These are phyloP conservation scores for Nymphalis io DNA, from an alignment of 1,140 invertebrate species.

Conservation along the genomic window DNA sequence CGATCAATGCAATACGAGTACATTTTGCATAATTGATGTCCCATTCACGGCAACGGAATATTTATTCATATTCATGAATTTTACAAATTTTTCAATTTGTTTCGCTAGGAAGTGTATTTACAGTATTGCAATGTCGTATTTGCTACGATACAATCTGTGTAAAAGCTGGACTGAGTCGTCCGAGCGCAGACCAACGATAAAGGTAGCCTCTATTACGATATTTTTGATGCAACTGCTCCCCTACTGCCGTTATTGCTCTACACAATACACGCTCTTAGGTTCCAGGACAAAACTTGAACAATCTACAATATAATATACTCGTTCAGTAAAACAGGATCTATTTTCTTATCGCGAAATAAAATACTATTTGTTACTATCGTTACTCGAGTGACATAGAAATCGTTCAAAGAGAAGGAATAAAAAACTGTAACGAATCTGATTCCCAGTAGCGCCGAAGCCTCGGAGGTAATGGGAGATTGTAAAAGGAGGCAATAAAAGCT, in stretches of 20 bases:
- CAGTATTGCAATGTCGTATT: conserved; percentile 65
- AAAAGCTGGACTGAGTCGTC: conserved; percentile 59
- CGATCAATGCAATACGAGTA: conserved; percentile 69
- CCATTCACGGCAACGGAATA: conserved; percentile 70
- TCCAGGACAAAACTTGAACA: conserved; percentile 33
- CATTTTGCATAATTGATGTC: conserved; percentile 78
- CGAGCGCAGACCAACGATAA: conserved; percentile 48
- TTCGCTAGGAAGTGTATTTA: conserved; percentile 71
- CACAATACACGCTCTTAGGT: conserved; percentile 48
- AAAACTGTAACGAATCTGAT: conserved; percentile 77
- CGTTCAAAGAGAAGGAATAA: conserved; percentile 65
- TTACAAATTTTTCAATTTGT: conserved; percentile 78
- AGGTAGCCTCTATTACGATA: conserved; percentile 64
- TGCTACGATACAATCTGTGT: conserved; percentile 70
- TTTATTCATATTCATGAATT: conserved; percentile 80
- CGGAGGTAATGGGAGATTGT: conserved; percentile 79
- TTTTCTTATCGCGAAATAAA: conserved; percentile 56
- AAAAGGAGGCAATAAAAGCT: conserved; percentile 80
- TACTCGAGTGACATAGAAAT: conserved; percentile 61
- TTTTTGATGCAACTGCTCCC: conserved; percentile 57
- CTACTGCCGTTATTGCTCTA: conserved; percentile 53
- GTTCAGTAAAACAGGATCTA: conserved; percentile 37
- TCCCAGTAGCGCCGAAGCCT: conserved; percentile 68
- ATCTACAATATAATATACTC: conserved; percentile 24
- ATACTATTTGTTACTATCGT: conserved; percentile 53